phyloP scores from a whole-genome alignment of 2,113 vertebrate species.

The Ictalurus punctatus region DNA sequence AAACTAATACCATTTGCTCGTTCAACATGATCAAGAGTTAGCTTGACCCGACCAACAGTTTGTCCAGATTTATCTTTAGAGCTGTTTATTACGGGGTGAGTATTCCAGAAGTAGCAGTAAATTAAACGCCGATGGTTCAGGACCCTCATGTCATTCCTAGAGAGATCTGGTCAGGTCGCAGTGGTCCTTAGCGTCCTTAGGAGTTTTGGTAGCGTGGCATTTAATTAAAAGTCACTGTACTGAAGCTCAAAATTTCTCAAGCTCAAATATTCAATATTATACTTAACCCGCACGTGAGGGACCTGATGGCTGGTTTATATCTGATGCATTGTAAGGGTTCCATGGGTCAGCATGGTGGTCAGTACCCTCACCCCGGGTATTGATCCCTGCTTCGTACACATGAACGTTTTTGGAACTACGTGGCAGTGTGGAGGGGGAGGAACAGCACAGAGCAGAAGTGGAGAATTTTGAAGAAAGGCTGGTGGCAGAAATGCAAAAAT shows the following conservation, averaged over 20 bases:
- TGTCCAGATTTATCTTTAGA: not conserved
- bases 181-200: not conserved
- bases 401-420: not conserved
- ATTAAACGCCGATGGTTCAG: not conserved
- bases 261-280: not conserved
- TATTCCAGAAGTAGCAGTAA: not conserved
- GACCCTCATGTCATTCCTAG: not conserved
- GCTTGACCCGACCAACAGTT: not conserved
- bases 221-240: not conserved
- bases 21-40: too few relatives aligned
- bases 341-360: not conserved
- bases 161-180: not conserved
- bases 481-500: not conserved
- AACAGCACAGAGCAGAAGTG: not conserved
- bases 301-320: not conserved
- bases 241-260: not conserved
- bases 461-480: not conserved
- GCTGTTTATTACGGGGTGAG: not conserved
- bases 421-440: not conserved
- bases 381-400: not conserved
- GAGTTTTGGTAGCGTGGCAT: not conserved
- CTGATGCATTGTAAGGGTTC: not conserved
- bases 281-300: not conserved
- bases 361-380: not conserved
- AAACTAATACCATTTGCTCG: not conserved